Conservation (phyloP, 2,888 invertebrate species). For the Coelopa pilipes region DNA sequence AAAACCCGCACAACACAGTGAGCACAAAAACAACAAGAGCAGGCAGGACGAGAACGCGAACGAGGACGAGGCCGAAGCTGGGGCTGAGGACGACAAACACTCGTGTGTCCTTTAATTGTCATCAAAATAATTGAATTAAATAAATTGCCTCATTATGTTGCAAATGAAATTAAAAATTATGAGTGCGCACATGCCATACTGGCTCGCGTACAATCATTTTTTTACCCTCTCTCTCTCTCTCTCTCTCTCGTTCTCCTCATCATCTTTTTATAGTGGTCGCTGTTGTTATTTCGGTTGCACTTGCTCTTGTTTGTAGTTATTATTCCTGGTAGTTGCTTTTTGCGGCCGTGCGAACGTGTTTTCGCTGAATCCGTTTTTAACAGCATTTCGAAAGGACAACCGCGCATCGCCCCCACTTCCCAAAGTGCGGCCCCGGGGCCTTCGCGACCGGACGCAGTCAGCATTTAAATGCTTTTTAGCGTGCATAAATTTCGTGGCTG, state of each 20-base stretch:
- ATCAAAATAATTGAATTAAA: slow-evolving; percentile 67
- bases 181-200: background rate
- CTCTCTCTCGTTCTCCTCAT: background rate
- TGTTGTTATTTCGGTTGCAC: background rate
- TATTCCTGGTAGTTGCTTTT: background rate
- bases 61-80: too few species aligned
- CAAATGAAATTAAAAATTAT: slow-evolving; percentile 37
- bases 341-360: background rate
- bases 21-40: slow-evolving; percentile 18
- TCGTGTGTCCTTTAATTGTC: slow-evolving; percentile 54
- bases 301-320: background rate
- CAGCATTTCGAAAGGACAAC: slow-evolving; percentile 1
- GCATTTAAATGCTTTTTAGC: slow-evolving; percentile 28
- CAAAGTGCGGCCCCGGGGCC: background rate
- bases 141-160: slow-evolving; percentile 66
- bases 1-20: too few species aligned
- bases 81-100: slow-evolving; percentile 9
- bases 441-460: background rate
- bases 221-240: background rate
- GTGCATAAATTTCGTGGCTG: slow-evolving; percentile 23
- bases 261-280: background rate
- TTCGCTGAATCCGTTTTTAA: slow-evolving; percentile 24
- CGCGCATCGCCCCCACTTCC: background rate
- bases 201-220: background rate
- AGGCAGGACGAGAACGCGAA: background rate